Base-by-base conservation (phyloP, 2,797 vertebrate species). In the Nyctibius grandis region DNA sequence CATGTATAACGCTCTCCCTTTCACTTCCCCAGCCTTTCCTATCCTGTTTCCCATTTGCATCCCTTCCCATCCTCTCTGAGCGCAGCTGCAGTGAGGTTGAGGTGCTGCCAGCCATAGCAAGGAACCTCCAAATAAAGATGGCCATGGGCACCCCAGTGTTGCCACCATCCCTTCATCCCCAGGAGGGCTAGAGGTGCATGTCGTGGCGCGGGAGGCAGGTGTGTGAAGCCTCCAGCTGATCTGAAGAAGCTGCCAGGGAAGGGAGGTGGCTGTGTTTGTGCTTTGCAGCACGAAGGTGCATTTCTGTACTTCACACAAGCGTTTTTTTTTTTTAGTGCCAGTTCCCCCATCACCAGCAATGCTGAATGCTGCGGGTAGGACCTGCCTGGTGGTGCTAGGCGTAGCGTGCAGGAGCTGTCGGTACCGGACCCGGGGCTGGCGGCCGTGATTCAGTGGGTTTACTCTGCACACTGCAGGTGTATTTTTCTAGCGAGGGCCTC, bases 61-160 rank as follows among this genome's bases (percentile, higher is more conserved):
- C 75, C 86, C 89, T 90, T 88, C 82, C 70, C 74, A 61, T 56
- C 70, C 45, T 61, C 51, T 68, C 67, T 5, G 34, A 70, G 80
- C 76, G 76, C 63, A 77, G 92, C 94, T 91, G 94, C 93, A 93
- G 93, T 64, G 85, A 70, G 91, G 78, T 56, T 59, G 15, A 89
- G 64, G 38, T 8, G 38, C 85, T 77, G 11, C 68, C 70, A 38
- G 75, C 33, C 91, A n/a, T 28, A 81, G 79, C 74, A 10, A 79
- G 53, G 34, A 57, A 19, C 28, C 3, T 13, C 21, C 34, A 28
- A n/a, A 33, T 44, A 40, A 73, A 72, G 56, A 9, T 26, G 77
- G 64, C 87, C 8, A 7, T 36, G 1, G 21, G 34, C 50, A 7
- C 47, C 4, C 29, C 42, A 31, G 40, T 9, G 4, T 9, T 15